A percentile compares a stretch with the other conserved stretches of the same genome.
Evolutionary conservation across 2,888 invertebrate genomes (phyloP).

Genomic region (Cerceris rybyensis): DNA sequence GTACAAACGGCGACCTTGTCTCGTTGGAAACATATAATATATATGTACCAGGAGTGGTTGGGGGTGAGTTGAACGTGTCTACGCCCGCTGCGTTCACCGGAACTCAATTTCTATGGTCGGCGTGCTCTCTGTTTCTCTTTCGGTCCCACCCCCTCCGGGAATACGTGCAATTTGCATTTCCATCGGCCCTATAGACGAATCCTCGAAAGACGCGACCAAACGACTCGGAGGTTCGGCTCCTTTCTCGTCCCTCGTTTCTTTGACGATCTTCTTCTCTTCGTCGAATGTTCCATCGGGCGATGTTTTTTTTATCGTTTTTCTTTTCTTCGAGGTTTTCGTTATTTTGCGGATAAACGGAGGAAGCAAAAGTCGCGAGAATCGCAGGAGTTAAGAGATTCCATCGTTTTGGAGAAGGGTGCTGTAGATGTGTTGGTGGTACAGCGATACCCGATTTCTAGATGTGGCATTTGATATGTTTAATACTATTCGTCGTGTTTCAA

Average conservation of each 20-base stretch:
- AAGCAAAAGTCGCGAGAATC: no score
- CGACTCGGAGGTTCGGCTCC: constrained; percentile 2
- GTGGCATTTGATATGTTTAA: no score
- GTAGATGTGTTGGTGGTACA: no score
- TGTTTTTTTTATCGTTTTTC: background rate
- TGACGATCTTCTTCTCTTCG: constrained; percentile 12
- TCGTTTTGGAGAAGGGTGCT: no score
- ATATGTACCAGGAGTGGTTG: background rate
- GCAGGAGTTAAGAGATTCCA: no score
- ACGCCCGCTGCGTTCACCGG: constrained; percentile 31
- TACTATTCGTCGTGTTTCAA: no score
- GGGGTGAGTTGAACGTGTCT: constrained; percentile 5
- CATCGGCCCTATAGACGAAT: constrained; percentile 48
- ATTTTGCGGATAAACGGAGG: no score
- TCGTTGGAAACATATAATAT: background rate
- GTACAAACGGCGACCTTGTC: constrained; percentile 20
- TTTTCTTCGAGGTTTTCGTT: background rate
- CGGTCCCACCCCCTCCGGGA: constrained; percentile 20
- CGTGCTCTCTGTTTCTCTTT: constrained; percentile 29
- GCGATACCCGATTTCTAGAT: no score
- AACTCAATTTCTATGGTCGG: constrained; percentile 56
- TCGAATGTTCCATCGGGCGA: background rate
- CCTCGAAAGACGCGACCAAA: constrained; percentile 36
- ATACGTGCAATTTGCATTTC: constrained; percentile 52
- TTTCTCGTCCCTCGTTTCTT: constrained; percentile 11